These are phyloP conservation scores for Pygoscelis adeliae DNA, from an alignment of 2,113 vertebrate species.

Conservation along the genomic window DNA sequence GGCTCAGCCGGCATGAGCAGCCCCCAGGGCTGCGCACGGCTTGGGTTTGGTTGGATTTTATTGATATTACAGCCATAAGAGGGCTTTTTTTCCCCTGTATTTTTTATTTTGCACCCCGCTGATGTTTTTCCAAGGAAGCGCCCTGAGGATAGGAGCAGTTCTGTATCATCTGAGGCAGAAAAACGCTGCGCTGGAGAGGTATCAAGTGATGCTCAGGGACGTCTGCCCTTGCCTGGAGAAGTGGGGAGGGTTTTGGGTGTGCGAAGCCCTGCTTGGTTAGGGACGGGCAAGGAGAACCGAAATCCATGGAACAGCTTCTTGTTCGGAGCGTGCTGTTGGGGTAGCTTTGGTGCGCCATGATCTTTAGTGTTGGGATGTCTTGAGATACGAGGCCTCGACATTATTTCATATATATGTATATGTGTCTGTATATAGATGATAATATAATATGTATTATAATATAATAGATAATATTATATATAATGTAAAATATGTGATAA, in stretches of 20 bases:
- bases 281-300: not conserved
- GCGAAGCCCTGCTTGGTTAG: not conserved
- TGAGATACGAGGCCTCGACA: accelerated
- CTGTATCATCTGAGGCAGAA: not conserved
- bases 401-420: not conserved
- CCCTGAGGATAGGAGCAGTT: not conserved
- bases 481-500: too few species aligned
- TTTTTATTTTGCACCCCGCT: not conserved
- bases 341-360: not conserved
- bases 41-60: not conserved
- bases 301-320: not conserved
- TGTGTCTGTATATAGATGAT: too few species aligned
- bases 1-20: not conserved
- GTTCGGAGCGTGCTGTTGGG: not conserved
- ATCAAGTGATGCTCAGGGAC: not conserved
- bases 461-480: too few species aligned
- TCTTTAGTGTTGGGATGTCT: not conserved
- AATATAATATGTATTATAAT: too few species aligned
- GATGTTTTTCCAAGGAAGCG: not conserved
- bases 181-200: not conserved
- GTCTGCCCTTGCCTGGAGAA: accelerated
- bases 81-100: not conserved
- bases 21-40: accelerated
- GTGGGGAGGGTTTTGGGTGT: not conserved
- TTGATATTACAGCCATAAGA: not conserved